Base-by-base conservation (phyloP, 2,113 vertebrate genomes). In the Semicossyphus pulcher region DNA sequence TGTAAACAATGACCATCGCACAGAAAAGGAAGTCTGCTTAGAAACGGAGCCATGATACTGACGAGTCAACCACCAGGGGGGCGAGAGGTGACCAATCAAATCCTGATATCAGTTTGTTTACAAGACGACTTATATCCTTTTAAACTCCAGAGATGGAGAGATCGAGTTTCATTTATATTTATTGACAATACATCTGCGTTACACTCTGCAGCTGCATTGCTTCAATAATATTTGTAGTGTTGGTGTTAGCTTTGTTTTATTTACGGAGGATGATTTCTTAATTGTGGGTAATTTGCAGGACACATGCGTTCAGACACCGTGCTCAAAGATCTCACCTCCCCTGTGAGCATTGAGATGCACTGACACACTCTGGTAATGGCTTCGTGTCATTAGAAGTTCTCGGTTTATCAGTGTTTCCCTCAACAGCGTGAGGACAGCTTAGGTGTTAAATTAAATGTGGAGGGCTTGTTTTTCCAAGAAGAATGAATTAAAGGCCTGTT, bases 341-440 rank as follows among this genome's bases (percentile, higher is more conserved):
- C 74, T 14, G 53, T 54, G 80, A 54, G 66, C 34, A 75, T 78
- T 76, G 60, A 90, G 74, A 92, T 90, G 87, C 86, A 11, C 61
- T 9, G 80, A 59, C 89, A 90, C 87, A 68, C 85, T 70, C 79
- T 14, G 65, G 23, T 85, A 84, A 87, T 72, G 72, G 25, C 31
- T 76, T 37, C 72, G 77, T 89, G 90, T 83, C 75, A 63, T 82
- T 72, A 81, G 68, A 57, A 54, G 53, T 49, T 12, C 42, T 71
- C 28, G 10, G 36, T 78, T 77, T 39, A 89, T 87, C 85, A 85
- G 4, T 5, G 44, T 29, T 54, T 71, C 66, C 41, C 64, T 61
- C 41, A 7, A 25, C 52, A 18, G 26, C 72, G 71, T 5, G 32
- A 53, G 18, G 12, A 54, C 18, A 10, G 15, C 32, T 75, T 48